These are phyloP conservation scores for Pao palembangensis DNA, from an alignment of 2,113 vertebrate genomes.

Conservation along the genomic window DNA sequence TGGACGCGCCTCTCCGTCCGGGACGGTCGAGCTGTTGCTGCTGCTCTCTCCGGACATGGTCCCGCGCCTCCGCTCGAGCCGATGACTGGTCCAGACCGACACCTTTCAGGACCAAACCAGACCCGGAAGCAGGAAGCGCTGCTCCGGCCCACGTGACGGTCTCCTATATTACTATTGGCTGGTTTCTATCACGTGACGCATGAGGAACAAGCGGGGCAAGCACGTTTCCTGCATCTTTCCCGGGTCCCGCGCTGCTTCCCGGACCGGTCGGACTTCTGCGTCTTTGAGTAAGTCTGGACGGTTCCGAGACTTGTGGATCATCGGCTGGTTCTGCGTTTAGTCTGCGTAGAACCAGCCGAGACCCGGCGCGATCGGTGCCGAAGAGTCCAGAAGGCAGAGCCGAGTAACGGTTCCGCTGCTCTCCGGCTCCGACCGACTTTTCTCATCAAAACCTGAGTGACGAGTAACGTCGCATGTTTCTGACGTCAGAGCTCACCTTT, in stretches of 20 bases:
- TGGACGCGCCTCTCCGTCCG: neutral
- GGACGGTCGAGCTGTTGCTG: neutral
- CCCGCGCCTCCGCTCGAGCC: neutral
- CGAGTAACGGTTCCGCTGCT: too few relatives aligned
- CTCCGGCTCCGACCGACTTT: accelerated
- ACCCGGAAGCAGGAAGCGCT: conserved; percentile 35
- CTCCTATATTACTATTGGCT: conserved; percentile 38
- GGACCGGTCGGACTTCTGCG: neutral
- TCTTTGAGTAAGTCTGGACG: neutral
- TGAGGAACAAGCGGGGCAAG: neutral
- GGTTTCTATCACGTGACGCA: neutral
- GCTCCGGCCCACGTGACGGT: conserved; percentile 22
- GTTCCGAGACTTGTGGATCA: neutral
- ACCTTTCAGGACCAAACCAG: neutral
- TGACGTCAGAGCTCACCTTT: too few relatives aligned
- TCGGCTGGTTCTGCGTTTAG: too few relatives aligned
- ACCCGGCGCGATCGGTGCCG: too few relatives aligned
- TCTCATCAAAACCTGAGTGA: neutral
- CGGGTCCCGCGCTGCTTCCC: conserved; percentile 9
- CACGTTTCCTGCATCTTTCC: neutral
- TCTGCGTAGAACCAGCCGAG: too few relatives aligned
- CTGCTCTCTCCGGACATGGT: neutral
- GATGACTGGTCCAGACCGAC: neutral
- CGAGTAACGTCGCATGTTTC: too few relatives aligned
- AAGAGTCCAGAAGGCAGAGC: too few relatives aligned